Conservation (phyloP, 2,113 vertebrate species). For the Echinops telfairi region DNA sequence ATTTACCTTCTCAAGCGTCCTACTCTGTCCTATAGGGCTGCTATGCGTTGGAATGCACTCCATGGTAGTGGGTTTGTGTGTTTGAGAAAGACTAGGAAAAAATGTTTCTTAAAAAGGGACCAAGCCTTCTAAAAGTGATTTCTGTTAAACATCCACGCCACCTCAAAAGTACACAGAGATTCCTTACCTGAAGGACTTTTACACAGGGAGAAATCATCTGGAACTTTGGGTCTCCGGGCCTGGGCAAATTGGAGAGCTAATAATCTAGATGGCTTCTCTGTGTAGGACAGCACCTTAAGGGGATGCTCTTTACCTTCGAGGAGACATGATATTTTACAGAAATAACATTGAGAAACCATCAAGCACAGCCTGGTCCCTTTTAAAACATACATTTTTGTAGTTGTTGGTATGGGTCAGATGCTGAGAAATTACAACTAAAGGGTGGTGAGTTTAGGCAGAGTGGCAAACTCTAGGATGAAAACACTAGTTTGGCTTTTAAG, state of each 20-base stretch:
- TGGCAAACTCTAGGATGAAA: background rate
- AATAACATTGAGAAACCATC: conserved; percentile 24
- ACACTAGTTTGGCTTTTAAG: conserved; percentile 4
- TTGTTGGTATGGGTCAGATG: background rate
- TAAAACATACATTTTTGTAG: conserved; percentile 21
- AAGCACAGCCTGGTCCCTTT: conserved; percentile 12
- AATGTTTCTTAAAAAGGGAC: background rate
- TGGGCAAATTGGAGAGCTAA: background rate
- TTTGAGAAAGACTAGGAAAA: too few relatives aligned
- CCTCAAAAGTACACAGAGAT: conserved; percentile 41
- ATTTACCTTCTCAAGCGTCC: too few relatives aligned
- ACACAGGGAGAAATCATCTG: background rate
- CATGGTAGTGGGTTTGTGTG: too few relatives aligned
- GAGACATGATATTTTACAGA: conserved; percentile 20
- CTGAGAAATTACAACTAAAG: background rate
- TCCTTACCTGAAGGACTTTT: conserved; percentile 16
- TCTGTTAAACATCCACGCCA: conserved; percentile 9
- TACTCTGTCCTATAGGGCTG: too few relatives aligned
- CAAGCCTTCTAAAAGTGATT: conserved; percentile 43
- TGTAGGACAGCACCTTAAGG: conserved; percentile 30
- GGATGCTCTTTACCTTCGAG: conserved; percentile 36
- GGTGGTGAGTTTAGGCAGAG: conserved; percentile 39
- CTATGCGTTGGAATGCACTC: too few relatives aligned
- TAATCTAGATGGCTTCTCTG: conserved; percentile 8
- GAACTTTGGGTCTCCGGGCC: background rate